phyloP scores from a whole-genome alignment of 2,888 invertebrate species.

The Sphaerophoria taeniata region DNA sequence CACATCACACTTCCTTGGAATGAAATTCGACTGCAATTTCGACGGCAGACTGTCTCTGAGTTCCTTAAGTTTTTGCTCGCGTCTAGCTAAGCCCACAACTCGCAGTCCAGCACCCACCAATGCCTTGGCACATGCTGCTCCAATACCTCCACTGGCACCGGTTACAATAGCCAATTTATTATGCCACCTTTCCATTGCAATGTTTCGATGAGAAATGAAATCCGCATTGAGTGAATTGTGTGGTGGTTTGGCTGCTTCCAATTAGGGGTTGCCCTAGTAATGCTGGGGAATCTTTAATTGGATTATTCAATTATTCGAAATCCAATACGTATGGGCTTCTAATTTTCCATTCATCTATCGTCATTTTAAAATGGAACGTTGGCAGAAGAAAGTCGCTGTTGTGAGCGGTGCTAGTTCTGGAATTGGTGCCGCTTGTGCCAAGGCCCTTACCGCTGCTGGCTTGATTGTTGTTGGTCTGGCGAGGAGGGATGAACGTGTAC shows the following conservation, averaged over 20 bases:
- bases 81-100: conserved; percentile 85
- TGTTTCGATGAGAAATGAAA: conserved; percentile 38
- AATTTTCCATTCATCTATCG: background rate
- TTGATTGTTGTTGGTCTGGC: conserved; percentile 85
- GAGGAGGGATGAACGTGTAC: conserved; percentile 82
- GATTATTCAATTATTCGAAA: conserved; percentile 55
- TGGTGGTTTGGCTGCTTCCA: background rate
- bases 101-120: conserved; percentile 83
- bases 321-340: conserved; percentile 33
- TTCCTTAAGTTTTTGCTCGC: conserved; percentile 81
- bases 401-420: conserved; percentile 87
- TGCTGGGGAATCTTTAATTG: conserved; percentile 34
- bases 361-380: conserved; percentile 84
- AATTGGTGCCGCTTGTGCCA: conserved; percentile 84
- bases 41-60: conserved; percentile 77
- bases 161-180: conserved; percentile 87
- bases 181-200: conserved; percentile 85
- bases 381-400: conserved; percentile 86
- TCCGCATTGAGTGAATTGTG: background rate
- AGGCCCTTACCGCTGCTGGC: conserved; percentile 83
- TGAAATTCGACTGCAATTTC: conserved; percentile 79
- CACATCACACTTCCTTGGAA: conserved; percentile 84
- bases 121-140: conserved; percentile 63
- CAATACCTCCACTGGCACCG: conserved; percentile 87
- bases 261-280: conserved; percentile 33